phyloP scores from a whole-genome alignment of 2,888 invertebrate species.

The Heliconius sara region DNA sequence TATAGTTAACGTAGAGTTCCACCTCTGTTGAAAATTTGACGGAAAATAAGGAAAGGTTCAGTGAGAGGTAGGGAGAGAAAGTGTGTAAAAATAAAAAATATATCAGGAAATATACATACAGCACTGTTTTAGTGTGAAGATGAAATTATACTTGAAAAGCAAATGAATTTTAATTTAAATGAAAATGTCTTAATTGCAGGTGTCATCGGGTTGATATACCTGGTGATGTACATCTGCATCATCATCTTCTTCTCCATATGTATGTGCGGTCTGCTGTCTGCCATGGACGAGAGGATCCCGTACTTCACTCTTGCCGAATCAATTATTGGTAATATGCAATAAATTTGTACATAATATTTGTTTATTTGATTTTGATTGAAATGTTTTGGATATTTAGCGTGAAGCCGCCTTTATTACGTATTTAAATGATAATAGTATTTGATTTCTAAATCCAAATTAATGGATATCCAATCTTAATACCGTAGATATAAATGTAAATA shows the following conservation, averaged over 20 bases:
- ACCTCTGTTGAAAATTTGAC: not conserved
- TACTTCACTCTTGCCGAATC: constrained; percentile 92
- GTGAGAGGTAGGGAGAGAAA: too few relatives aligned
- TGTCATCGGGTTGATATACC: constrained; percentile 93
- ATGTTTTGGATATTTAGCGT: not conserved
- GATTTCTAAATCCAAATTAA: not conserved
- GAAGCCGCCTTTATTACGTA: not conserved
- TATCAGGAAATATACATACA: too few relatives aligned
- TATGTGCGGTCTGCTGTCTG: constrained; percentile 91
- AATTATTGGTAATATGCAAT: constrained; percentile 85
- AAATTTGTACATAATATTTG: not conserved
- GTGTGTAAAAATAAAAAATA: not conserved
- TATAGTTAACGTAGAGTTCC: too few relatives aligned
- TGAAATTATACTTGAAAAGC: not conserved
- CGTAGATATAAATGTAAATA: not conserved
- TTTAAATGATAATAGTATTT: not conserved
- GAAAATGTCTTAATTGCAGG: constrained; percentile 85
- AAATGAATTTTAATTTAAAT: not conserved
- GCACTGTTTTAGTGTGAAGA: too few relatives aligned
- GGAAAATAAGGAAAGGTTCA: not conserved
- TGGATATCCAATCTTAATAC: not conserved
- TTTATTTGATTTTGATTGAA: not conserved
- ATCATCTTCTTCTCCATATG: constrained; percentile 95
- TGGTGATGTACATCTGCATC: constrained; percentile 93
- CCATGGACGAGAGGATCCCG: constrained; percentile 89